Conservation (phyloP, 2,113 vertebrate genomes). For the Apteryx mantelli region DNA sequence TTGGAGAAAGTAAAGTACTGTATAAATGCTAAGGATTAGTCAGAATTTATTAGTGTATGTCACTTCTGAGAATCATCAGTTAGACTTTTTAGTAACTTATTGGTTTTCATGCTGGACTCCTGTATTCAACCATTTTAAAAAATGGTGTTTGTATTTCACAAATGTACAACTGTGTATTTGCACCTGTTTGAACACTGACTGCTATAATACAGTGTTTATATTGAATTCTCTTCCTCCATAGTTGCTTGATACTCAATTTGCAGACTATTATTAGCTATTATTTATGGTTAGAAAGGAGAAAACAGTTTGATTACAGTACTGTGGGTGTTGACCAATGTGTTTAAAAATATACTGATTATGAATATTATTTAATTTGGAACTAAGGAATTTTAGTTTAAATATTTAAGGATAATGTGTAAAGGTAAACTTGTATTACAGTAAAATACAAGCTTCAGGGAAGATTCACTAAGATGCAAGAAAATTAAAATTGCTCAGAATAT, state of each 20-base stretch:
- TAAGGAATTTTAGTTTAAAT: neutral
- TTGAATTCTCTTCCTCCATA: neutral
- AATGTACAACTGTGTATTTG: neutral
- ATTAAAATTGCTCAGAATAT: neutral
- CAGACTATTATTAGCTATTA: neutral
- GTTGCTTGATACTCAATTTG: slow-evolving; percentile 8
- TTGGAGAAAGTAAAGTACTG: neutral
- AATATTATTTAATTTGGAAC: neutral
- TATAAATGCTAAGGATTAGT: neutral
- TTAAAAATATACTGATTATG: neutral
- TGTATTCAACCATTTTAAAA: neutral
- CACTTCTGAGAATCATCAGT: neutral
- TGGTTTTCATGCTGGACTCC: neutral
- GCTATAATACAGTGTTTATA: neutral
- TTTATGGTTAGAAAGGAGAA: neutral
- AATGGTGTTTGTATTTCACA: neutral
- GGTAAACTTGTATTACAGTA: neutral
- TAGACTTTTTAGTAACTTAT: neutral
- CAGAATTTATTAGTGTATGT: neutral
- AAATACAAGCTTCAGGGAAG: neutral
- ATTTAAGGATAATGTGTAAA: slow-evolving; percentile 4
- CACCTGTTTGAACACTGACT: neutral
- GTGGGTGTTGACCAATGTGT: neutral
- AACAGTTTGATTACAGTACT: neutral
- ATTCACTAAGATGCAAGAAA: neutral